Base-by-base conservation (phyloP, 2,888 invertebrate genomes). In the Spialia ferax region DNA sequence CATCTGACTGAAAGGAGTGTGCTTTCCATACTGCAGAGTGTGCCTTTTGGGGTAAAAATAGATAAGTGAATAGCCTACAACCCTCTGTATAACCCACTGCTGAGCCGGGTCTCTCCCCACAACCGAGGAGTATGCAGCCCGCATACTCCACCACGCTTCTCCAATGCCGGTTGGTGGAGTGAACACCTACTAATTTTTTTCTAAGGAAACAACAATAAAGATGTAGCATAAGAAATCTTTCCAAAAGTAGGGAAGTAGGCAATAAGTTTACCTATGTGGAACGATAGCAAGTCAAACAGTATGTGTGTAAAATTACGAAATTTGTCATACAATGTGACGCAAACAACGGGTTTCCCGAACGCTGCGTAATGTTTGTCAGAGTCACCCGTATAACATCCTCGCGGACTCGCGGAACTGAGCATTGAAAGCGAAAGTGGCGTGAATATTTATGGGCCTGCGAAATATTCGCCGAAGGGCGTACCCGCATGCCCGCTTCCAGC, bases 401-500 rank as follows among this genome's bases (percentile, higher is more conserved):
- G 78, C 80, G 83, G 82, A 83, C 79, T 79, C 73, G 78, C 81
- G 83, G 83, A 83, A 85, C 81, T 87, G 86, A 84, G 86, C 86
- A 88, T 87, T 86, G 89, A 89, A 93, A 92, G 88, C 77, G 92
- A 93, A 93, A 93, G 92, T 81, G 87, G 77, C 79, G 81, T 86
- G 84, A 89, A 89, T 91, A 89, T 92, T 91, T 90, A 92, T 89
- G 85, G 84, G 86, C 83, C 83, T 84, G 91, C 91, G 88, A 89
- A 91, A 88, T 90, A 88, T 90, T 88, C 86, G 88, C 89, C 87
- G 85, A 91, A 93, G 93, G 93, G 93, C 92, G 88, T 88, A 85
- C 92, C 93, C 92, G 92, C 86, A 91, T 91, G 83, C 77, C 77
- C 55, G 63, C 59, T 60, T 81, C 77, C 81, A 79, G 73, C 79